phyloP scores from a whole-genome alignment of 2,888 invertebrate genomes.

The Anodontia alba region DNA sequence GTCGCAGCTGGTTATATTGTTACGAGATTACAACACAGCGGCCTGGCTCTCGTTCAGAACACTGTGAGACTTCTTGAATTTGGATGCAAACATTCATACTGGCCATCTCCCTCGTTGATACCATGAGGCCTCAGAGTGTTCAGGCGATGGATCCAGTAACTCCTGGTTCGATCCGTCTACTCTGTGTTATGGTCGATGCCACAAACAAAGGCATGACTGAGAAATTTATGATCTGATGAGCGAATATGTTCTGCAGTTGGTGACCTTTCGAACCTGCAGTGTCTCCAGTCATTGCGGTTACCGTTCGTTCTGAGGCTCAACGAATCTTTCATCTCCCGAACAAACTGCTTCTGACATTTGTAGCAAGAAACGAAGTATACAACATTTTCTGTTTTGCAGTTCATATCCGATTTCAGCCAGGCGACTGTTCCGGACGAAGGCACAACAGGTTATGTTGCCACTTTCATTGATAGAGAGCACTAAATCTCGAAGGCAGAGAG shows the following conservation, averaged over 20 bases:
- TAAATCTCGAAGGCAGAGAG: too few species aligned
- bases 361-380: background rate
- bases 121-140: background rate
- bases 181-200: background rate
- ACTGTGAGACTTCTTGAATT: too few species aligned
- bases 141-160: slow-evolving; percentile 1
- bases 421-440: background rate
- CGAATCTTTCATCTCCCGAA: background rate
- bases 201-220: slow-evolving; percentile 5
- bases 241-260: background rate
- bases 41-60: too few species aligned
- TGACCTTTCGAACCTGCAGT: background rate
- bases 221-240: background rate
- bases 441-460: background rate
- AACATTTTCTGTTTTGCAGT: background rate
- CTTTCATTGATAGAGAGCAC: too few species aligned
- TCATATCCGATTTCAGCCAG: background rate
- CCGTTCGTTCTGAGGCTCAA: background rate
- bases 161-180: background rate
- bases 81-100: background rate
- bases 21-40: too few species aligned
- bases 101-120: background rate
- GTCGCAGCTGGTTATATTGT: too few species aligned
- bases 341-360: background rate
- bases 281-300: background rate